Evolutionary conservation across 2,113 vertebrate genomes (phyloP).

Genomic region (Hyaena hyaena): DNA sequence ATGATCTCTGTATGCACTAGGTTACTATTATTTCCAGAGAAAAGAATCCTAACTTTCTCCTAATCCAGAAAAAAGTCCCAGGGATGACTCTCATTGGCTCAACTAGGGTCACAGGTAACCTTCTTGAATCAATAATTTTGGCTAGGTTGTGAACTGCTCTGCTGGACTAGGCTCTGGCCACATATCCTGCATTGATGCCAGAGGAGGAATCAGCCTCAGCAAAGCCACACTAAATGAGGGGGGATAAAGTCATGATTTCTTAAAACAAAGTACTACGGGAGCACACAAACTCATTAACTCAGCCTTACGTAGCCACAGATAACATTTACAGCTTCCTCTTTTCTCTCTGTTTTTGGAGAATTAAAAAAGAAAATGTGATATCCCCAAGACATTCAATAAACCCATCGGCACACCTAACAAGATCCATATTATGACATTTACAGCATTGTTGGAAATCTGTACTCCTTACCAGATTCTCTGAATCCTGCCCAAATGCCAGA

Average conservation of each 20-base stretch:
- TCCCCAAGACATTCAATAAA: not conserved
- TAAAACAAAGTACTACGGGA: not conserved
- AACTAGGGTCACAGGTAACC: not conserved
- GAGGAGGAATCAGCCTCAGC: not conserved
- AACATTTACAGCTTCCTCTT: not conserved
- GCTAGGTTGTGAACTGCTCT: not conserved
- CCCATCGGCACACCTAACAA: not conserved
- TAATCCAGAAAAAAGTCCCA: not conserved
- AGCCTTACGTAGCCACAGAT: not conserved
- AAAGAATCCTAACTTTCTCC: not conserved
- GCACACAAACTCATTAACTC: not conserved
- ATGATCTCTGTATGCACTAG: not conserved
- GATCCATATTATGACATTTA: not conserved
- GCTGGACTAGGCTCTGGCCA: not conserved
- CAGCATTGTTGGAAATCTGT: not conserved
- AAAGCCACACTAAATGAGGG: not conserved
- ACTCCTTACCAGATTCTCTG: not conserved
- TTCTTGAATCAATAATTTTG: not conserved
- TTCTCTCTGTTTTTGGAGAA: not conserved
- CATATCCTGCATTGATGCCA: not conserved
- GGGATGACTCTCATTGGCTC: not conserved
- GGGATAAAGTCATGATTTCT: not conserved
- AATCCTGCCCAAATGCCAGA: not conserved
- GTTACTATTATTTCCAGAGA: slow-evolving; percentile 22
- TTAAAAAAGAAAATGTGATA: not conserved